Evolutionary conservation across 35 echinoderm and acorn worm species (phyloP).

Genomic region (Lytechinus variegatus): DNA sequence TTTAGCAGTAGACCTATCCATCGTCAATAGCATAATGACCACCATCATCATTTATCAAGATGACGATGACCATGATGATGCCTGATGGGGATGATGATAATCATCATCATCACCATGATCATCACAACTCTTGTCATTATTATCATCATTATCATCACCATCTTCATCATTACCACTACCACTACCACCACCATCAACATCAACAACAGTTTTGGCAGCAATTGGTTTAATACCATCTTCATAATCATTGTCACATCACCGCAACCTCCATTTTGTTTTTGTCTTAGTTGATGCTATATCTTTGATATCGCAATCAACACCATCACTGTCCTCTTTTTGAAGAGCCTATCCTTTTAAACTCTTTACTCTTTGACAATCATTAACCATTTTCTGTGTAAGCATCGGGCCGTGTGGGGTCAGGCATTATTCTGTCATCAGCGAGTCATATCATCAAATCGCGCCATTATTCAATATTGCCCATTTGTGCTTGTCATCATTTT

Average conservation of each 20-base stretch:
- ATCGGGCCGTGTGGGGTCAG: background rate
- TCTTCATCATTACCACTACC: too few species aligned
- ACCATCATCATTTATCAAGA: background rate
- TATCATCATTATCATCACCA: background rate
- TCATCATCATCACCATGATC: background rate
- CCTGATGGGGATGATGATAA: background rate
- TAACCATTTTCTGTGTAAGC: background rate
- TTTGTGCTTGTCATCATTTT: background rate
- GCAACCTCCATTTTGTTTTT: too few species aligned
- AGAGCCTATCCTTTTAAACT: too few species aligned
- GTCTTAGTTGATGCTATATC: background rate
- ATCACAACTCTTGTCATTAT: background rate
- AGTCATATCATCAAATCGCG: conserved; percentile 2
- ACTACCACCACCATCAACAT: too few species aligned
- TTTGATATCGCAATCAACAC: background rate
- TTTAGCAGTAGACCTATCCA: background rate
- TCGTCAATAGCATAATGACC: background rate
- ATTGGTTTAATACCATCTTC: too few species aligned
- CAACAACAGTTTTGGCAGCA: too few species aligned
- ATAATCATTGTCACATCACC: too few species aligned
- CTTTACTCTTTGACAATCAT: background rate
- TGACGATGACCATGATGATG: background rate
- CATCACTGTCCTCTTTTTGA: background rate
- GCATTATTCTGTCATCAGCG: conserved; percentile 3
- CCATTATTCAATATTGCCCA: conserved; percentile 1